phyloP scores from a whole-genome alignment of 53 echinoderm and acorn worm species.

The Patiria pectinifera region DNA sequence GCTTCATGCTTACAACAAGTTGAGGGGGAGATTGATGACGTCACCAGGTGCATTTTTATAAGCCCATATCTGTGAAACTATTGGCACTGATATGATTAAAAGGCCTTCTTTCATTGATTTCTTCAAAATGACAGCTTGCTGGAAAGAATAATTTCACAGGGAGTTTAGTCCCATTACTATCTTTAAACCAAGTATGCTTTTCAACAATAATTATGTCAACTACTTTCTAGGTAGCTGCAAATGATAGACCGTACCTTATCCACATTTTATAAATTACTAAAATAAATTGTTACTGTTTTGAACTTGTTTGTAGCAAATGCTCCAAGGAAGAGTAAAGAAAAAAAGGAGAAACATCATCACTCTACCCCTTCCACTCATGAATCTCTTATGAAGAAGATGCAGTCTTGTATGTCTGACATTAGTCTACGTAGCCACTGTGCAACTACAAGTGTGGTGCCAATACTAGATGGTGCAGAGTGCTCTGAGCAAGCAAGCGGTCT shows the following conservation, averaged over 20 bases:
- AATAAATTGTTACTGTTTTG: not conserved
- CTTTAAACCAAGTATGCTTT: too few species aligned
- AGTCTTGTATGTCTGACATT: constrained; percentile 56
- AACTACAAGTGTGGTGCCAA: constrained; percentile 32
- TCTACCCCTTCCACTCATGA: constrained; percentile 48
- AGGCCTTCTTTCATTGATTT: too few species aligned
- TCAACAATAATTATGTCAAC: too few species aligned
- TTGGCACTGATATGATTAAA: too few species aligned
- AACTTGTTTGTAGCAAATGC: not conserved
- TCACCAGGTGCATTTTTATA: too few species aligned
- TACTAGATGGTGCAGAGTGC: constrained; percentile 22
- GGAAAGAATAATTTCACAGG: too few species aligned
- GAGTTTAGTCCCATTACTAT: too few species aligned
- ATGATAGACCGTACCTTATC: not conserved
- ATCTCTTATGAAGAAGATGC: constrained; percentile 64
- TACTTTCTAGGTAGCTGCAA: not conserved
- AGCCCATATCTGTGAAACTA: too few species aligned
- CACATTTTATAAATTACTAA: too few species aligned
- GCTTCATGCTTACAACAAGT: too few species aligned
- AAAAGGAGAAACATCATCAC: constrained; percentile 66
- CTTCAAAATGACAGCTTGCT: too few species aligned
- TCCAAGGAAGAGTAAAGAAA: constrained; percentile 63
- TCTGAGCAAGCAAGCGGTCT: constrained; percentile 27
- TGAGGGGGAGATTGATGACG: too few species aligned
- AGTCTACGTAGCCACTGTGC: constrained; percentile 43